Conservation (phyloP, 2,113 vertebrate species). For the Phylloscopus whistleri region DNA sequence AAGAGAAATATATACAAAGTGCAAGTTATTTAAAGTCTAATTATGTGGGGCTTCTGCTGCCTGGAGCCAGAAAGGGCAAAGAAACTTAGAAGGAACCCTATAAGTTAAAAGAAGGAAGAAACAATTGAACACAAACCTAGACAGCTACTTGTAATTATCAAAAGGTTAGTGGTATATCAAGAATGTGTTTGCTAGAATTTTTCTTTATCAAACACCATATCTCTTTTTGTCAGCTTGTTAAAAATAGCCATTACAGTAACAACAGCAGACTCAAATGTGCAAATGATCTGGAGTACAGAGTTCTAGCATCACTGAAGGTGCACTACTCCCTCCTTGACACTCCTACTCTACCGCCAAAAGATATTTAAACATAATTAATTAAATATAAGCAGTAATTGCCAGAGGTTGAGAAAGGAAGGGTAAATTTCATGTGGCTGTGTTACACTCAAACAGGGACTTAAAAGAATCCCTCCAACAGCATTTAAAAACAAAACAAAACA, state of each 20-base stretch:
- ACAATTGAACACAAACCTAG: conserved; percentile 28
- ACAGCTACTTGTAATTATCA: conserved; percentile 31
- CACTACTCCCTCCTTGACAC: neutral
- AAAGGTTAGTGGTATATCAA: conserved; percentile 41
- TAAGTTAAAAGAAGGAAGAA: conserved; percentile 13
- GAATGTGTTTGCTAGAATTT: neutral
- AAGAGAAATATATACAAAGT: conserved; percentile 69
- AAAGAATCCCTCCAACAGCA: conserved; percentile 38
- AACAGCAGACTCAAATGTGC: conserved; percentile 61
- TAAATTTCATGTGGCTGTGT: conserved; percentile 39
- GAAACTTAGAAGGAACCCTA: neutral
- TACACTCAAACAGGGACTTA: conserved; percentile 51
- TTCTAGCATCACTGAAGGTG: conserved; percentile 55
- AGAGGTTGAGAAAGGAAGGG: conserved; percentile 35
- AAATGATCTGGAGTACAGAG: conserved; percentile 58
- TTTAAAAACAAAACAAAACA: neutral
- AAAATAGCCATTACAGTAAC: conserved; percentile 66
- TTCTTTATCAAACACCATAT: neutral
- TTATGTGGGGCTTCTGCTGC: conserved; percentile 60
- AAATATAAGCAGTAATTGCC: conserved; percentile 2
- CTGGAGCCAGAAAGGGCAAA: conserved; percentile 39
- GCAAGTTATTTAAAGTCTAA: conserved; percentile 64
- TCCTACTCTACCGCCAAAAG: neutral
- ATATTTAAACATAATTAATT: conserved; percentile 1
- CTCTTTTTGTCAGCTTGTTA: conserved; percentile 24